Conservation (phyloP, 2,797 vertebrate species). For the Pipistrellus nathusii region DNA sequence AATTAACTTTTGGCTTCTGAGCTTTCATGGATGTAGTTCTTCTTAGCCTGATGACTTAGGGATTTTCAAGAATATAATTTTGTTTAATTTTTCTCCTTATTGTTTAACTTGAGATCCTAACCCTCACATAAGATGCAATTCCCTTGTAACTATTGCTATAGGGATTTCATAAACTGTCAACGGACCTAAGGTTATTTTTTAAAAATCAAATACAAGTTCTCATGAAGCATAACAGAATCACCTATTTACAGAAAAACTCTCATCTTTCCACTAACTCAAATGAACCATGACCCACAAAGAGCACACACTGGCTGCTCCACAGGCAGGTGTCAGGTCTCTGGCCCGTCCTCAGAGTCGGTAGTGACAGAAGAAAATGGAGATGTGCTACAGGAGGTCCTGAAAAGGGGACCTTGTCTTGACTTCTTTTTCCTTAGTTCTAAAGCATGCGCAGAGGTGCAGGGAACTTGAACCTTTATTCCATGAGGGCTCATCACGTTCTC, state of each 20-base stretch:
- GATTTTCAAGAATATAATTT: constrained; percentile 47
- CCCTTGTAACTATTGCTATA: not conserved
- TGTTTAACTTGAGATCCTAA: constrained; percentile 7
- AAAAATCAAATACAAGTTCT: constrained; percentile 31
- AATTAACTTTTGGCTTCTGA: constrained; percentile 8
- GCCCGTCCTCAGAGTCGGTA: not conserved
- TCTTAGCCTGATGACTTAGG: not conserved
- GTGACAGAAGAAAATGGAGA: not conserved
- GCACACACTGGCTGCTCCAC: not conserved
- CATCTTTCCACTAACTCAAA: not conserved
- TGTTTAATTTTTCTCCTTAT: constrained; percentile 29
- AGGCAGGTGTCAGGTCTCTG: not conserved
- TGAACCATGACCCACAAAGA: not conserved
- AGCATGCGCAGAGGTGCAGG: not conserved
- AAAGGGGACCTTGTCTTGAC: not conserved
- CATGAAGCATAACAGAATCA: constrained; percentile 38
- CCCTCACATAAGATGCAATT: not conserved
- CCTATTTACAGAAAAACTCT: not conserved
- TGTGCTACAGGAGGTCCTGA: not conserved
- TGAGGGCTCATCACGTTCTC: not conserved
- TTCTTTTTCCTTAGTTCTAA: not conserved
- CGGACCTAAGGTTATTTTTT: not conserved
- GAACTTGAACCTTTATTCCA: not conserved
- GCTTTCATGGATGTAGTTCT: not conserved
- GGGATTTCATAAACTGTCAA: not conserved